Conservation (phyloP, 2,113 vertebrate genomes). For the Edolisoma coerulescens region DNA sequence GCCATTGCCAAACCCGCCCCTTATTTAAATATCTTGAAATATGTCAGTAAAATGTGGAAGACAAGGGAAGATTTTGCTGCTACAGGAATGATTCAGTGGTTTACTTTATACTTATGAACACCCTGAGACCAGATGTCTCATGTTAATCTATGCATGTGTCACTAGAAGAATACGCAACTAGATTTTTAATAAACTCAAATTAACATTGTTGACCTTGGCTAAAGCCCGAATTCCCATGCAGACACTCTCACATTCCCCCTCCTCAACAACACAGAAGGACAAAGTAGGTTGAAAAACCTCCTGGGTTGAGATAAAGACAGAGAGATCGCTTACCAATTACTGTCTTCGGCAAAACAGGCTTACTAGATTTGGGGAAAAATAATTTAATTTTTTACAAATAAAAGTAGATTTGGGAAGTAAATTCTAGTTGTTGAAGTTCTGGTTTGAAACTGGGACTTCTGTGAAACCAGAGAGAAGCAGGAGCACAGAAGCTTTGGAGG, state of each 20-base stretch:
- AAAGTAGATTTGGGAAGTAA: not conserved
- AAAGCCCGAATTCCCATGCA: not conserved
- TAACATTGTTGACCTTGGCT: not conserved
- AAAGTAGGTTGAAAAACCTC: not conserved
- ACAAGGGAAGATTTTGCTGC: not conserved
- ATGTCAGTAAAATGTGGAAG: not conserved
- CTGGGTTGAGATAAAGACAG: not conserved
- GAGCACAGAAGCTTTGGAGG: not conserved
- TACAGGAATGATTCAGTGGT: not conserved
- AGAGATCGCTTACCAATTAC: not conserved
- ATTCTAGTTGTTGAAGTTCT: not conserved
- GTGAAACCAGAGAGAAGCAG: not conserved
- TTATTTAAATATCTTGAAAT: not conserved
- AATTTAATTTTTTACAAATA: not conserved
- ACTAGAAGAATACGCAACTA: not conserved
- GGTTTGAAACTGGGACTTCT: not conserved
- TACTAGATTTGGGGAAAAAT: not conserved
- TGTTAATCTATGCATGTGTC: not conserved
- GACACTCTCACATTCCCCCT: not conserved
- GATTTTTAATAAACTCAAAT: not conserved
- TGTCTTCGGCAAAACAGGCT: not conserved
- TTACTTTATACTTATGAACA: not conserved
- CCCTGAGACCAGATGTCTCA: not conserved
- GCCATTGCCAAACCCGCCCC: rapidly evolving
- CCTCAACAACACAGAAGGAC: not conserved